Conservation (phyloP, 2,113 vertebrate species). For the Myotis lucifugus region DNA sequence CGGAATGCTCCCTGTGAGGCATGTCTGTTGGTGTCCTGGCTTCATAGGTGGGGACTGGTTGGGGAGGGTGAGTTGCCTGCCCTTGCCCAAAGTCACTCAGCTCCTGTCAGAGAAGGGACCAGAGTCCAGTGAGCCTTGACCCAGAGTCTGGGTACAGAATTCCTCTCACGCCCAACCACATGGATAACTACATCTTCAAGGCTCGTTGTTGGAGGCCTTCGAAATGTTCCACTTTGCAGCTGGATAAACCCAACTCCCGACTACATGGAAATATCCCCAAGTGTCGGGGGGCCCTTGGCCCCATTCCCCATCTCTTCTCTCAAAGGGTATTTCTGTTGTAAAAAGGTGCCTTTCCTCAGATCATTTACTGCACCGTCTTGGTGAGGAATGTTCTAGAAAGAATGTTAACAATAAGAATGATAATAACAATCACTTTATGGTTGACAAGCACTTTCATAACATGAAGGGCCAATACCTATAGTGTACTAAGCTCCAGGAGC, state of each 20-base stretch:
- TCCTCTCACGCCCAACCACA: accelerated
- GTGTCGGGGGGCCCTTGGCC: not conserved
- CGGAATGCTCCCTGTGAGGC: not conserved
- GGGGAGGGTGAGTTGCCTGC: not conserved
- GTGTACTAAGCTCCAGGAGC: not conserved
- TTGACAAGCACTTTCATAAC: not conserved
- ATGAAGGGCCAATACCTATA: accelerated
- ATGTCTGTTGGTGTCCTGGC: not conserved
- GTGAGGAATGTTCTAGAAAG: not conserved
- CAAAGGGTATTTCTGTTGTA: not conserved
- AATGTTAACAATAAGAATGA: not conserved
- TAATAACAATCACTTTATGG: too few species aligned
- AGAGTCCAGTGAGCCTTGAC: accelerated
- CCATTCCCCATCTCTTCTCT: not conserved
- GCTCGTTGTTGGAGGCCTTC: not conserved
- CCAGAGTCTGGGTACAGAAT: not conserved
- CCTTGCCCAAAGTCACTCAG: not conserved
- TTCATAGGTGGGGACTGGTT: not conserved
- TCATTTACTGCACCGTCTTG: too few species aligned
- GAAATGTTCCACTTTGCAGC: not conserved
- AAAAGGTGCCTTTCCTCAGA: not conserved
- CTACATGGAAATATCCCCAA: not conserved
- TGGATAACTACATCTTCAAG: not conserved
- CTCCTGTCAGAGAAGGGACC: not conserved
- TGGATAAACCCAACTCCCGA: not conserved